Conservation (phyloP, 2,797 vertebrate genomes). For the Peromyscus aztecus region DNA sequence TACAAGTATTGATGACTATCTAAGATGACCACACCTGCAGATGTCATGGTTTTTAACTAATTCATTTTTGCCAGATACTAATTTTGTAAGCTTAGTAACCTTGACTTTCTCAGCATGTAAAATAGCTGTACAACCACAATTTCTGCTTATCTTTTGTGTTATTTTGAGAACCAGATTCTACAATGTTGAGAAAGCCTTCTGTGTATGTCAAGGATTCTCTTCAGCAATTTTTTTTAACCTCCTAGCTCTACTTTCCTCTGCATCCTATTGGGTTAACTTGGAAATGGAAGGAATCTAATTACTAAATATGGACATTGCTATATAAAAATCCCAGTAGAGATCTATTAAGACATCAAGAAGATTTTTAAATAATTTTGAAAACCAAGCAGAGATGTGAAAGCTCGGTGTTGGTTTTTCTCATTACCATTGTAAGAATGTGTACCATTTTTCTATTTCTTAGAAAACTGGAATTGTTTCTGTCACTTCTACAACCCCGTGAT, state of each 20-base stretch:
- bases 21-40: not conserved
- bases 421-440: not conserved
- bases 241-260: conserved; percentile 10
- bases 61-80: not conserved
- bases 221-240: not conserved
- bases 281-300: not conserved
- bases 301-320: not conserved
- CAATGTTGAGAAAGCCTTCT: not conserved
- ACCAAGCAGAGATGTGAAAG: conserved; percentile 15
- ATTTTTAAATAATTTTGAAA: conserved; percentile 9
- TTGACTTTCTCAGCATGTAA: not conserved
- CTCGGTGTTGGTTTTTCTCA: not conserved
- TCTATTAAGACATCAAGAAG: conserved; percentile 54
- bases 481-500: not conserved
- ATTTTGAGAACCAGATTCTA: not conserved
- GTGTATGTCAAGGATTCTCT: not conserved
- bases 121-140: not conserved
- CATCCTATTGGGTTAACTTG: not conserved
- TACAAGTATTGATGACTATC: not conserved
- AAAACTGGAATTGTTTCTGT: not conserved
- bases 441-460: conserved; percentile 13
- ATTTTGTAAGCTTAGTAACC: not conserved
- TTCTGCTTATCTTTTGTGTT: not conserved
- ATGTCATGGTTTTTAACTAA: not conserved
- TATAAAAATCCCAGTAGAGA: not conserved